phyloP scores from a whole-genome alignment of 2,113 vertebrate genomes.

The Callocephalon fimbriatum region DNA sequence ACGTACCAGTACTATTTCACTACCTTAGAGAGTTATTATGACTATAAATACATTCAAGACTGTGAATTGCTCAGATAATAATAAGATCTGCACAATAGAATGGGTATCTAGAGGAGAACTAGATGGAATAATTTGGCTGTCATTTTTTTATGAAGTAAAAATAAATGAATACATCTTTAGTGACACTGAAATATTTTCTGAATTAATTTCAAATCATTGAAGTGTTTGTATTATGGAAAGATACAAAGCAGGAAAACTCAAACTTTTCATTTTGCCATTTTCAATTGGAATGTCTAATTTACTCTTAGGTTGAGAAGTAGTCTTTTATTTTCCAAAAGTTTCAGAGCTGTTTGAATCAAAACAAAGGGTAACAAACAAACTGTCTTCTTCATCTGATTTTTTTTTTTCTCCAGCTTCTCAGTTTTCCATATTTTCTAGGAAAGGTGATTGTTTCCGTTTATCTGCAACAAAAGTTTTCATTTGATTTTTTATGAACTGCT shows the following conservation, averaged over 20 bases:
- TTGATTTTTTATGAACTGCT: background rate
- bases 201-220: background rate
- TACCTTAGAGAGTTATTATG: background rate
- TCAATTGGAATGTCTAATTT: background rate
- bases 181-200: background rate
- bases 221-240: background rate
- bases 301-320: background rate
- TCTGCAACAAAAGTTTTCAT: background rate
- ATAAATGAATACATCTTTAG: background rate
- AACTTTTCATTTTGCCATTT: background rate
- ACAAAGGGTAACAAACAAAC: background rate
- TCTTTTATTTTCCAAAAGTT: background rate
- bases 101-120: background rate
- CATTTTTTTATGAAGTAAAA: background rate
- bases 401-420: background rate
- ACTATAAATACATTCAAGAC: background rate
- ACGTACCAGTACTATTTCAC: background rate
- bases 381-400: background rate
- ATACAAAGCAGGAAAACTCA: background rate
- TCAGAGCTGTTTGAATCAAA: background rate
- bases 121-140: background rate
- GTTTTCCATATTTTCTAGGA: background rate
- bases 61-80: background rate
- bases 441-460: background rate
- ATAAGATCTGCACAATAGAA: background rate